These are phyloP conservation scores for Andrena marginata DNA, from an alignment of 2,888 invertebrate species.

Conservation along the genomic window DNA sequence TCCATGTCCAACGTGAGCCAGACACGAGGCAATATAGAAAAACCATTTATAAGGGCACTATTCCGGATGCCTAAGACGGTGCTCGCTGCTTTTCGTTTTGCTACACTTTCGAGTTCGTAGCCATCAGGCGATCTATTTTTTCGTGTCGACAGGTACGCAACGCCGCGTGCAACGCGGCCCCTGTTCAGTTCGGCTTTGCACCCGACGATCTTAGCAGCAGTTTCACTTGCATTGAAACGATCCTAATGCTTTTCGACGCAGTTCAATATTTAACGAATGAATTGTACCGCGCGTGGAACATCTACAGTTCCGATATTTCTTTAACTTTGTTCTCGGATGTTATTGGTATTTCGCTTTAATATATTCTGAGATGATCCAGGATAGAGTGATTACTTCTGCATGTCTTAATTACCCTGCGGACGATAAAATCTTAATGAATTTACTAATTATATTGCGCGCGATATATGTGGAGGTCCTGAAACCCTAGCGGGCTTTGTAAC, in stretches of 20 bases:
- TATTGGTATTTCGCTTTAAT: background rate
- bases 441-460: background rate
- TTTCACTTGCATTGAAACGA: background rate
- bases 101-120: constrained; percentile 71
- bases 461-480: background rate
- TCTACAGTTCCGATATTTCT: background rate
- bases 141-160: constrained; percentile 68
- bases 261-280: constrained; percentile 28
- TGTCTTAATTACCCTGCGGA: background rate
- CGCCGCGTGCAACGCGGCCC: constrained; percentile 43
- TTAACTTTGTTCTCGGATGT: background rate
- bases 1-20: constrained; percentile 82
- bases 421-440: constrained; percentile 3
- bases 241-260: background rate
- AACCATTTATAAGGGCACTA: constrained; percentile 84
- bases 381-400: background rate
- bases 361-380: background rate
- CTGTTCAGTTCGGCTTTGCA: constrained; percentile 22
- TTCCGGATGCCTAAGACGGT: constrained; percentile 77
- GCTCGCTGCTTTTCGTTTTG: constrained; percentile 71
- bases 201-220: background rate
- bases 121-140: constrained; percentile 70
- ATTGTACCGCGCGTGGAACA: background rate
- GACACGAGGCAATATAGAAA: constrained; percentile 84
- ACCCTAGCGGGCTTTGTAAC: background rate